Base-by-base conservation (phyloP, 2,797 vertebrate species). In the Pantherophis alleghaniensis region DNA sequence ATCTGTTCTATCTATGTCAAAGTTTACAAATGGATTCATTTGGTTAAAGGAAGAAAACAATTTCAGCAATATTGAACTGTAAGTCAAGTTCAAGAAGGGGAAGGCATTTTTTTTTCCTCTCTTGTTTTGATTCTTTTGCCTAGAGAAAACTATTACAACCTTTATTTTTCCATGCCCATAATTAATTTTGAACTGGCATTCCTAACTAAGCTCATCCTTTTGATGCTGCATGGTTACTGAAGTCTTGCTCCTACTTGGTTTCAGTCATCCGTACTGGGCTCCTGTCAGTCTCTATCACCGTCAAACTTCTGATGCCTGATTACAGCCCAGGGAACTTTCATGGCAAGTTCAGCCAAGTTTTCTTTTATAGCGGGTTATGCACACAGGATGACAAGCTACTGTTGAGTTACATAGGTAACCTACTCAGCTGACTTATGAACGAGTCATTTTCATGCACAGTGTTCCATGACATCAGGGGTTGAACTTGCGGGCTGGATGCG, bases 1-100 rank as follows among this genome's bases (percentile, higher is more conserved):
- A 57, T 26, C 37, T 16, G 87, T 32, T 26, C 32, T 86, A 55
- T 59, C 53, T 56, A 20, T 32, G 37, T 42, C 32, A 69, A 18
- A 63, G 83, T 90, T 92, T 90, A 69, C 89, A 57, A 24, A 66
- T 59, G 57, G 91, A 88, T 91, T 89, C 24, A 91, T 92, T 86
- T 66, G 55, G 88, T 57, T 53, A 60, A 86, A 69, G 69, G 60
- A 88, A 90, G 47, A 88, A 60, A 89, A 28, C 47, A 63, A 53
- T 53, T 57, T 92, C n/a, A 66, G 28, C 79, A 86, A 74, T 88
- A 83, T 63, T 88, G 66, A 89, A 89, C 56, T 91, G 37, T 24
- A 91, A 61, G 20, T 14, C 9, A 42, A 74, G 66, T 74, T 74
- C 66, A 74, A 74, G 66, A 37, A 74, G 16, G 74, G 59, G 32